Evolutionary conservation across 2,888 invertebrate species (phyloP).

Genomic region (Drosophila setosimentum): DNA sequence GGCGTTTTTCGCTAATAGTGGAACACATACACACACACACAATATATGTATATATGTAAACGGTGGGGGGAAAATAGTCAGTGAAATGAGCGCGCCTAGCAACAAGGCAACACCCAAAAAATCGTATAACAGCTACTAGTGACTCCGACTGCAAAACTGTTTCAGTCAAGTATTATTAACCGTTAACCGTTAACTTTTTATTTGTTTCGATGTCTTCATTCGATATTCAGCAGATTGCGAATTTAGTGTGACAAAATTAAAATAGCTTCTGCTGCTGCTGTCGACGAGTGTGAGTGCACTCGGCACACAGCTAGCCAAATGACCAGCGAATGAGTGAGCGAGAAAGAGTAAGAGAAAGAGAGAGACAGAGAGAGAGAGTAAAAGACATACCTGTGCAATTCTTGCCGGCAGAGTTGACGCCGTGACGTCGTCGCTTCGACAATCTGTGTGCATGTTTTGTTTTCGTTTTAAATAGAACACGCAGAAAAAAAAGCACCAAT

Average conservation of each 20-base stretch:
- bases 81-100: constrained; percentile 26
- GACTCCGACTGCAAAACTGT: not conserved
- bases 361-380: not conserved
- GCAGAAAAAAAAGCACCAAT: constrained; percentile 9
- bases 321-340: not conserved
- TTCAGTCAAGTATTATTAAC: not conserved
- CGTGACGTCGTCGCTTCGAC: constrained; percentile 3
- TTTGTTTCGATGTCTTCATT: not conserved
- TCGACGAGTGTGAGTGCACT: constrained; percentile 50
- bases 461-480: constrained; percentile 19
- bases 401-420: not conserved
- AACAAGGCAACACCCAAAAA: constrained; percentile 35
- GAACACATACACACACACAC: constrained; percentile 4
- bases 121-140: not conserved
- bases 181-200: not conserved
- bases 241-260: not conserved
- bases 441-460: constrained; percentile 19
- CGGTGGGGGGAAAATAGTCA: not conserved
- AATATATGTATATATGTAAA: constrained; percentile 1
- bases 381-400: constrained; percentile 16
- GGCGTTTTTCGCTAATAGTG: constrained; percentile 52
- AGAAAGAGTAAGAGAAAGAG: not conserved
- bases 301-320: constrained; percentile 23
- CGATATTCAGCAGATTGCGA: not conserved
- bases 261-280: constrained; percentile 1